Evolutionary conservation across 1,140 invertebrate genomes (phyloP).

Genomic region (Aphidius ervi): DNA sequence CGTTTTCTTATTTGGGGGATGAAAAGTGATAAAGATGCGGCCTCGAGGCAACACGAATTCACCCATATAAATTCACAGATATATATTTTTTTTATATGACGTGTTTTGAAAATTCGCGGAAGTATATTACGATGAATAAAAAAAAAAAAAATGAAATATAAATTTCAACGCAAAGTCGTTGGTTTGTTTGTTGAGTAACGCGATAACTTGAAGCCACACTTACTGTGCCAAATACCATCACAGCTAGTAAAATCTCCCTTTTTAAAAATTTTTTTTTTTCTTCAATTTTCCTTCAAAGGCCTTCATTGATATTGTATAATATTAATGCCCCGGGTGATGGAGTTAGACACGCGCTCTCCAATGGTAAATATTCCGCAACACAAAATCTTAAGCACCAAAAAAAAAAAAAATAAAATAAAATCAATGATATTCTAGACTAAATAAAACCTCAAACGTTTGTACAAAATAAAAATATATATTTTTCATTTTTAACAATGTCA

Average conservation of each 20-base stretch:
- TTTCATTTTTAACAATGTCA: not conserved
- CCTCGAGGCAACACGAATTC: not conserved
- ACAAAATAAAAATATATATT: not conserved
- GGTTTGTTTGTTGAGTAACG: slow-evolving; percentile 50
- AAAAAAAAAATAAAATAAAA: no score
- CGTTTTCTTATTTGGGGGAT: slow-evolving; percentile 15
- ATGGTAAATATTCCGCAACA: no score
- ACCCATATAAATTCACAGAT: not conserved
- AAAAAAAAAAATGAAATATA: no score
- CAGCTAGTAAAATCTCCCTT: slow-evolving; percentile 8
- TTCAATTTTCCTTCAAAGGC: slow-evolving; percentile 30
- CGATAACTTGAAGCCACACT: slow-evolving; percentile 40
- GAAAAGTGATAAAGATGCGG: slow-evolving; percentile 28
- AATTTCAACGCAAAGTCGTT: slow-evolving; percentile 1
- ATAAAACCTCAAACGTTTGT: no score
- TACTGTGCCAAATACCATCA: slow-evolving; percentile 27
- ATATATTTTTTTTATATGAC: not conserved
- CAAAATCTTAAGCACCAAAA: no score
- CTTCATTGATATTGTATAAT: slow-evolving; percentile 52
- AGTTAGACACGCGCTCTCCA: slow-evolving; percentile 38
- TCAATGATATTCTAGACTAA: no score
- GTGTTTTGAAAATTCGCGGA: not conserved
- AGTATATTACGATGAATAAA: no score
- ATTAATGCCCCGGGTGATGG: slow-evolving; percentile 50
- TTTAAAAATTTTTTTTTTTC: slow-evolving; percentile 12